Evolutionary conservation across 2,888 invertebrate species (phyloP).

Genomic region (Spodoptera exigua): DNA sequence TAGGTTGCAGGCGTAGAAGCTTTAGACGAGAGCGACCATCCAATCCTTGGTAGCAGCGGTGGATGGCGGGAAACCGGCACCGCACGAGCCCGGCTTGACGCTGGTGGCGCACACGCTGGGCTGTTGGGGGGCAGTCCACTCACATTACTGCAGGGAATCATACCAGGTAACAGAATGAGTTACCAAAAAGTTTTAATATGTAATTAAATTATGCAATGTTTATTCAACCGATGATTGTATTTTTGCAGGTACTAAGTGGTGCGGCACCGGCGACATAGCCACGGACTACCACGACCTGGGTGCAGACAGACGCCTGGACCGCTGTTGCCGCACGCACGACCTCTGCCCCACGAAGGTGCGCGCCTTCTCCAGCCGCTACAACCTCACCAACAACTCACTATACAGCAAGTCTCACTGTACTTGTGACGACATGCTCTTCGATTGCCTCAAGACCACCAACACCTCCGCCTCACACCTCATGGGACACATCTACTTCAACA

Average conservation of each 20-base stretch:
- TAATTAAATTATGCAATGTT: neutral
- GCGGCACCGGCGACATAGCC: slow-evolving; percentile 97
- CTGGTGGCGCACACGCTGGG: slow-evolving; percentile 80
- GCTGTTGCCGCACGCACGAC: slow-evolving; percentile 97
- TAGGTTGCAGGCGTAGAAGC: slow-evolving; percentile 83
- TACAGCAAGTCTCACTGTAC: slow-evolving; percentile 97
- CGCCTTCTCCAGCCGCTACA: slow-evolving; percentile 92
- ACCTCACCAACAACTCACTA: slow-evolving; percentile 94
- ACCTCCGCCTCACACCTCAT: slow-evolving; percentile 93
- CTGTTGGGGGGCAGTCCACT: slow-evolving; percentile 91
- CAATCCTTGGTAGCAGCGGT: slow-evolving; percentile 42
- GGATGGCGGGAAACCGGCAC: slow-evolving; percentile 57
- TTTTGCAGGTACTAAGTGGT: slow-evolving; percentile 95
- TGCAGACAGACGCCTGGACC: slow-evolving; percentile 91
- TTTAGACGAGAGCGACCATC: slow-evolving; percentile 57
- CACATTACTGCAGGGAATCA: slow-evolving; percentile 93
- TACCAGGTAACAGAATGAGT: slow-evolving; percentile 91
- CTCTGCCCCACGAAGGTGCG: slow-evolving; percentile 95
- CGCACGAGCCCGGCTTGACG: slow-evolving; percentile 76
- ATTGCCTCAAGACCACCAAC: slow-evolving; percentile 93
- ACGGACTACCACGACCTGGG: slow-evolving; percentile 95
- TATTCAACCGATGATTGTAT: neutral
- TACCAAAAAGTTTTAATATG: too few species aligned
- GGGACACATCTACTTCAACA: slow-evolving; percentile 96
- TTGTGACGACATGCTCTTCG: slow-evolving; percentile 95